A percentile compares a stretch with the other conserved stretches of the same genome.
phyloP scores from a whole-genome alignment of 2,888 invertebrate species.

The Hyppa rectilinea region DNA sequence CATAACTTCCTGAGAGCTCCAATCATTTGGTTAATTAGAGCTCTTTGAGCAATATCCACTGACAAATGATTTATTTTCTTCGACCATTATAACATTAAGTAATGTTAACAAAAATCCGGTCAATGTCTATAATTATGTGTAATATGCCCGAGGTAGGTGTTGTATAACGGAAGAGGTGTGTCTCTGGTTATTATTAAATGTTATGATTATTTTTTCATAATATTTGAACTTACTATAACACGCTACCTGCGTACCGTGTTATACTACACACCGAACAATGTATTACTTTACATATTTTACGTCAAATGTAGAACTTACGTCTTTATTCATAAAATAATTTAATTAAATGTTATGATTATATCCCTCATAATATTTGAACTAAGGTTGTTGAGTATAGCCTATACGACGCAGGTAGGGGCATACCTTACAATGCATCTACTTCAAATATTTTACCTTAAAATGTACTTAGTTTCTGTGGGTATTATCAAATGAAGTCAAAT shows the following conservation, averaged over 20 bases:
- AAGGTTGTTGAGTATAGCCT: not conserved
- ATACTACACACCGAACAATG: constrained; percentile 1
- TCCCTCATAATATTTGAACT: not conserved
- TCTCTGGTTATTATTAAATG: not conserved
- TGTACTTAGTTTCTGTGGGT: not conserved
- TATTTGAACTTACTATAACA: not conserved
- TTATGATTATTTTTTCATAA: constrained; percentile 5
- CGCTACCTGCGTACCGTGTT: no score
- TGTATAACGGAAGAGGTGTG: constrained; percentile 46
- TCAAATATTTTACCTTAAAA: not conserved
- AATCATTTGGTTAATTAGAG: constrained; percentile 23
- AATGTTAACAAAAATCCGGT: constrained; percentile 34
- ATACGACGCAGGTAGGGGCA: not conserved
- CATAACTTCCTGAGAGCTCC: constrained; percentile 31
- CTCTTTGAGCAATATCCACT: constrained; percentile 49
- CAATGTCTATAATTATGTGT: constrained; percentile 38
- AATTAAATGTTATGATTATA: constrained; percentile 1
- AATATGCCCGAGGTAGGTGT: constrained; percentile 9
- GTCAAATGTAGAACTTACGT: not conserved
- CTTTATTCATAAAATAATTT: no score
- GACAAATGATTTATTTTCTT: constrained; percentile 37
- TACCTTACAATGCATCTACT: not conserved
- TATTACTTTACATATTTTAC: not conserved
- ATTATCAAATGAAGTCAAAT: no score
- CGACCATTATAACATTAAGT: constrained; percentile 29